Evolutionary conservation across 2,113 vertebrate species (phyloP).

Genomic region (Sander vitreus): DNA sequence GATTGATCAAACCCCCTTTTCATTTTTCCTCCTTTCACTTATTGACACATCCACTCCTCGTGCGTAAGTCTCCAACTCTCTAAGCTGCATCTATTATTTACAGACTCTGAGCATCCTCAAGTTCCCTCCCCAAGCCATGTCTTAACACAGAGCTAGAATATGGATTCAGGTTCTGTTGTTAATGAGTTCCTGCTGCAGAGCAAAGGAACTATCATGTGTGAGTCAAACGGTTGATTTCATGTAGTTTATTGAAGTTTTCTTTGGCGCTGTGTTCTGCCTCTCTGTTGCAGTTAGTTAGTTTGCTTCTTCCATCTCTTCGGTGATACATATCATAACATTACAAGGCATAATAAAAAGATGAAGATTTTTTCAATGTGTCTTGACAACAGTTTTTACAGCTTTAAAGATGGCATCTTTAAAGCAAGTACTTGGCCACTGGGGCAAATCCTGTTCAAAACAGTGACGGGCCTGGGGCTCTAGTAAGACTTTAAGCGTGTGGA

Average conservation of each 20-base stretch:
- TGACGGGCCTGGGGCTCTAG: too few species aligned
- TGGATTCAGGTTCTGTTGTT: conserved; percentile 46
- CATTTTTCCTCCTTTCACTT: conserved; percentile 29
- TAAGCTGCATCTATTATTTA: conserved; percentile 73
- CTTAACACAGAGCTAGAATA: conserved; percentile 26
- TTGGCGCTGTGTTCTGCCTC: conserved; percentile 5
- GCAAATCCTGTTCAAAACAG: too few species aligned
- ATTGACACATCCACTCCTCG: conserved; percentile 29
- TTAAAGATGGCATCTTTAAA: too few species aligned
- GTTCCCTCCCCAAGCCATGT: conserved; percentile 34
- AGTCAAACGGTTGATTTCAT: conserved; percentile 23
- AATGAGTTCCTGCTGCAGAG: conserved; percentile 47
- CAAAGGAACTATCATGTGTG: conserved; percentile 9
- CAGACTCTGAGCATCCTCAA: conserved; percentile 50
- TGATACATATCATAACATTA: conserved; percentile 33
- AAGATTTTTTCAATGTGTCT: too few species aligned
- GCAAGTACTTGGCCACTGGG: too few species aligned
- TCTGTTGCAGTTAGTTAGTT: conserved; percentile 24
- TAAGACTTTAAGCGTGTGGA: too few species aligned
- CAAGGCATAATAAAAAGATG: too few species aligned
- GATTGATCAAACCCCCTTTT: conserved; percentile 60
- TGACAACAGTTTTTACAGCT: too few species aligned
- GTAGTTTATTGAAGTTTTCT: conserved; percentile 38
- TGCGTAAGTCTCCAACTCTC: conserved; percentile 49
- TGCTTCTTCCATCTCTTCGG: conserved; percentile 7